phyloP scores from a whole-genome alignment of 2,113 vertebrate species.

The Ctenodactylus gundi region DNA sequence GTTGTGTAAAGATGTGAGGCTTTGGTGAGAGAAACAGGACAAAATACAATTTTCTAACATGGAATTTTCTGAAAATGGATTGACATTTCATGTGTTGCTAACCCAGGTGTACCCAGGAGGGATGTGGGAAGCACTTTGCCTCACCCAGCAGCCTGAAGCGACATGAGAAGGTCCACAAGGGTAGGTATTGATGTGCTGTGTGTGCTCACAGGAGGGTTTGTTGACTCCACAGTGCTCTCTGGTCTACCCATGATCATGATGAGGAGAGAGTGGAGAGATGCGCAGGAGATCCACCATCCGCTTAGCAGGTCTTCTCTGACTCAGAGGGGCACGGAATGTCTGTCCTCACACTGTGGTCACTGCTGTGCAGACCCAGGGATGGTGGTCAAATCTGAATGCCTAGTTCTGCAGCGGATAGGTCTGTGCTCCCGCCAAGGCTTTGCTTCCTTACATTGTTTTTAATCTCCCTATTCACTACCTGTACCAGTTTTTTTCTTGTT shows the following conservation, averaged over 20 bases:
- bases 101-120: slow-evolving; percentile 87
- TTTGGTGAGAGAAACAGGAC: neutral
- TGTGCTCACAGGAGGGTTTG: fast-evolving
- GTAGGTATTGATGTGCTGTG: slow-evolving; percentile 76
- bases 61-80: too few relatives aligned
- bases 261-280: neutral
- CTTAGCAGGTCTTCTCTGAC: neutral
- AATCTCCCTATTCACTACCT: neutral
- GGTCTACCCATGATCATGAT: fast-evolving
- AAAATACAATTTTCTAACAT: neutral
- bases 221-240: neutral
- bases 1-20: neutral
- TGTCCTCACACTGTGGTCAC: fast-evolving
- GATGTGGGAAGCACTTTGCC: slow-evolving; percentile 87
- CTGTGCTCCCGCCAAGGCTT: neutral
- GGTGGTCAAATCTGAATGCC: neutral
- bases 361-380: neutral
- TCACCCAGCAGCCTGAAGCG: slow-evolving; percentile 85
- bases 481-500: neutral
- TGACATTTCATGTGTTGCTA: neutral
- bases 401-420: fast-evolving
- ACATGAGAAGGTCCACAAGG: slow-evolving; percentile 90
- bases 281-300: neutral
- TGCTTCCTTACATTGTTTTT: neutral
- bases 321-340: fast-evolving